phyloP scores from a whole-genome alignment of 2,113 vertebrate genomes.

The Sialia sialis region DNA sequence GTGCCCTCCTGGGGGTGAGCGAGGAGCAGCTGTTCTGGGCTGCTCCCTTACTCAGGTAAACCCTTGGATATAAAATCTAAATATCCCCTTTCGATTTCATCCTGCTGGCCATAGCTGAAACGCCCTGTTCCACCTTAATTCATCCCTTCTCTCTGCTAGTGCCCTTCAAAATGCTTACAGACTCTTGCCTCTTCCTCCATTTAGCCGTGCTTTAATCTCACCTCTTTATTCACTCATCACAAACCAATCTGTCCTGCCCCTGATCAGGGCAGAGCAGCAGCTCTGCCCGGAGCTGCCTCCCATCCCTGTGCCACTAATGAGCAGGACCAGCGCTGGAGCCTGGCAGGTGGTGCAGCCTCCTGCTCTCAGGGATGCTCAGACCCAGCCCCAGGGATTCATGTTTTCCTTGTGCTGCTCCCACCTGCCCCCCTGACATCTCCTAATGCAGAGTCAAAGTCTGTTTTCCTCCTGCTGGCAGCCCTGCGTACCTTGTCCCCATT shows the following conservation, averaged over 20 bases:
- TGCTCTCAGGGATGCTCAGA: background rate
- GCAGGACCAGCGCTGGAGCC: background rate
- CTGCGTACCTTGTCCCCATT: background rate
- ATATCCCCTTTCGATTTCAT: background rate
- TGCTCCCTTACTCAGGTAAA: background rate
- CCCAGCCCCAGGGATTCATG: background rate
- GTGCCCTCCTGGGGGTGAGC: rapidly evolving
- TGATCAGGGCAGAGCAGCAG: background rate
- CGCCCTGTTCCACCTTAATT: background rate
- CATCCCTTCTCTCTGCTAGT: background rate
- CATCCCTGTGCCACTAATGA: background rate
- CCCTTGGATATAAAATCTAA: background rate
- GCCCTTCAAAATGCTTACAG: background rate
- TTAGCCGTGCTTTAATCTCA: slow-evolving; percentile 14
- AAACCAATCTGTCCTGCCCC: slow-evolving; percentile 17
- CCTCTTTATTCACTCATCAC: slow-evolving; percentile 23
- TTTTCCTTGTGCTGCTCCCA: background rate
- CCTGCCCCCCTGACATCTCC: background rate
- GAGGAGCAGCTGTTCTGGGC: background rate
- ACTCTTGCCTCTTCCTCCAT: background rate
- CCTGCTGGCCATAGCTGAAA: background rate
- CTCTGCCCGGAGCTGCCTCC: background rate
- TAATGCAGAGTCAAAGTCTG: background rate
- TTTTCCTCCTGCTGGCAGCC: background rate
- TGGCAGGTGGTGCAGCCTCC: background rate